Conservation (phyloP, 2,113 vertebrate genomes). For the Condylura cristata region DNA sequence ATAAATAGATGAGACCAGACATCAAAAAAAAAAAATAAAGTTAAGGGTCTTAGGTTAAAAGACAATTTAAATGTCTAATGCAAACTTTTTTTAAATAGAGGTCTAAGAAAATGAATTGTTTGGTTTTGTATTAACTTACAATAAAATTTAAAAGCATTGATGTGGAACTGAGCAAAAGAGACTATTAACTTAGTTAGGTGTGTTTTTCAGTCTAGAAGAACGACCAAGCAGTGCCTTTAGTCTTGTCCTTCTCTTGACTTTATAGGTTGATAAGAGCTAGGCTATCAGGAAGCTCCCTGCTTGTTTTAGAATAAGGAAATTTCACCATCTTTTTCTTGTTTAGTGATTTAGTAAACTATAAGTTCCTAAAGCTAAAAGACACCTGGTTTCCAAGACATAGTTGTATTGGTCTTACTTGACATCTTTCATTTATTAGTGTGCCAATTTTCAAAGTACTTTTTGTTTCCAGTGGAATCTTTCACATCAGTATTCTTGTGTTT, state of each 20-base stretch:
- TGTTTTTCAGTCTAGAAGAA: not conserved
- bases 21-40: not conserved
- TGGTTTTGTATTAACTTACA: not conserved
- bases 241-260: not conserved
- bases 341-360: constrained; percentile 4
- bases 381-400: not conserved
- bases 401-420: not conserved
- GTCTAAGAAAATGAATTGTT: not conserved
- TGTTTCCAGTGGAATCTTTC: not conserved
- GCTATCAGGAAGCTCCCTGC: not conserved
- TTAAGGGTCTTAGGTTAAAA: not conserved
- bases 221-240: not conserved
- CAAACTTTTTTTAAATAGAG: not conserved
- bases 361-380: not conserved
- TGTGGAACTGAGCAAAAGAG: not conserved
- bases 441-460: constrained; percentile 3
- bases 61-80: not conserved
- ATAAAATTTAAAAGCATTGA: not conserved
- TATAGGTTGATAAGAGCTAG: not conserved
- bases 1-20: not conserved
- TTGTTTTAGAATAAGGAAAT: not conserved
- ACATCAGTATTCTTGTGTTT: not conserved
- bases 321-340: not conserved
- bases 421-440: constrained; percentile 28
- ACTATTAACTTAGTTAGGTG: not conserved